Conservation (phyloP, 2,888 invertebrate genomes). For the Keiferia lycopersicella region DNA sequence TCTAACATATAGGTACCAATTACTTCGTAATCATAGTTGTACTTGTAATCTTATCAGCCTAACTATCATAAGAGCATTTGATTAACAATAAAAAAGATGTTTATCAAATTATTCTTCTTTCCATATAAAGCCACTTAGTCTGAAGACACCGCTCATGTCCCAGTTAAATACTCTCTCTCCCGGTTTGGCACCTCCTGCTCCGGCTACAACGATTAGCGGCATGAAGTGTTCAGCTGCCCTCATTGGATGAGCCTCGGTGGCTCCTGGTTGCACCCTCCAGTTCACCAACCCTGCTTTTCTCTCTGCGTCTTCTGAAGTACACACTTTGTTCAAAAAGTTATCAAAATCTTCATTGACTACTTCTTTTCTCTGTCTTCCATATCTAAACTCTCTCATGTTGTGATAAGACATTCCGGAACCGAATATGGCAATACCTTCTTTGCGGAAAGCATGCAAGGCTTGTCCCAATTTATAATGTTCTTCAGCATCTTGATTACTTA, state of each 20-base stretch:
- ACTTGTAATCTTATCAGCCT: not conserved
- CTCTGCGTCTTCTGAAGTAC: constrained; percentile 56
- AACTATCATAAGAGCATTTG: not conserved
- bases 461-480: constrained; percentile 67
- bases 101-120: constrained; percentile 50
- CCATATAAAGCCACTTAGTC: constrained; percentile 71
- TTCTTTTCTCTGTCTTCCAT: constrained; percentile 38
- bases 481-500: constrained; percentile 61
- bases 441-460: constrained; percentile 59
- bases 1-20: too few species aligned
- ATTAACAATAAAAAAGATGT: not conserved
- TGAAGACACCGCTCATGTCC: constrained; percentile 65
- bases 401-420: constrained; percentile 77
- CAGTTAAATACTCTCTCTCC: constrained; percentile 70
- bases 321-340: constrained; percentile 61
- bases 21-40: not conserved
- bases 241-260: constrained; percentile 65
- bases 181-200: constrained; percentile 61
- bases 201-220: constrained; percentile 69
- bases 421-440: constrained; percentile 66
- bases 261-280: constrained; percentile 64
- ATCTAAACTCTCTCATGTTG: constrained; percentile 69
- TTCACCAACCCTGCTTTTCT: constrained; percentile 51
- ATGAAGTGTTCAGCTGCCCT: constrained; percentile 71
- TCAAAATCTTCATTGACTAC: constrained; percentile 71